Evolutionary conservation across 1,140 invertebrate species (phyloP).

Genomic region (Drosophila subobscura): DNA sequence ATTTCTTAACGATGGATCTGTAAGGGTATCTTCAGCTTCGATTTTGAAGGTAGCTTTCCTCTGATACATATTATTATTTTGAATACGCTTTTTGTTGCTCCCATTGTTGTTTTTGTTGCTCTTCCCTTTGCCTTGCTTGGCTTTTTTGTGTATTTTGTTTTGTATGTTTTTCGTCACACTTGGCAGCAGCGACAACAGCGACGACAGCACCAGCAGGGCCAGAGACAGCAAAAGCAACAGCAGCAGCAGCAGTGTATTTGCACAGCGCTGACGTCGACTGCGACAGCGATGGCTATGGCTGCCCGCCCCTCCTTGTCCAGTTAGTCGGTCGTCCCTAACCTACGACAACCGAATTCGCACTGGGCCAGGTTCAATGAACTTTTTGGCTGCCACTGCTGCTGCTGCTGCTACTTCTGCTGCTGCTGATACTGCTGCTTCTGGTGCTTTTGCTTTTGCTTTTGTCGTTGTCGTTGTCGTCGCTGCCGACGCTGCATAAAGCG

Average conservation of each 20-base stretch:
- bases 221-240: slow-evolving; percentile 26
- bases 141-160: slow-evolving; percentile 75
- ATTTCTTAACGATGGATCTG: no score
- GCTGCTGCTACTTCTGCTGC: slow-evolving; percentile 22
- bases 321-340: slow-evolving; percentile 72
- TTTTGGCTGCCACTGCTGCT: slow-evolving; percentile 70
- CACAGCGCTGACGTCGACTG: slow-evolving; percentile 53
- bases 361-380: slow-evolving; percentile 80
- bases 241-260: slow-evolving; percentile 65
- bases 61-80: slow-evolving; percentile 68
- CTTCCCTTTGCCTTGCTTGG: slow-evolving; percentile 36
- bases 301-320: slow-evolving; percentile 51
- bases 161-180: slow-evolving; percentile 81
- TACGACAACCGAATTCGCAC: slow-evolving; percentile 81
- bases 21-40: no score
- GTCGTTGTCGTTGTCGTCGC: slow-evolving; percentile 57
- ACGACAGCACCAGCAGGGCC: slow-evolving; percentile 20
- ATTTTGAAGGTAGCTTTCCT: slow-evolving; percentile 11
- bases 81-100: slow-evolving; percentile 75
- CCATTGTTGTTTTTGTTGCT: slow-evolving; percentile 53
- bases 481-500: slow-evolving; percentile 69
- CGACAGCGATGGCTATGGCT: slow-evolving; percentile 27
- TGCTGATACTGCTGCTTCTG: slow-evolving; percentile 24
- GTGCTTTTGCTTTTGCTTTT: slow-evolving; percentile 28
- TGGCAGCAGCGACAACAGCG: slow-evolving; percentile 59